Conservation (phyloP, 2,113 vertebrate species). For the Coryphaenoides rupestris region DNA sequence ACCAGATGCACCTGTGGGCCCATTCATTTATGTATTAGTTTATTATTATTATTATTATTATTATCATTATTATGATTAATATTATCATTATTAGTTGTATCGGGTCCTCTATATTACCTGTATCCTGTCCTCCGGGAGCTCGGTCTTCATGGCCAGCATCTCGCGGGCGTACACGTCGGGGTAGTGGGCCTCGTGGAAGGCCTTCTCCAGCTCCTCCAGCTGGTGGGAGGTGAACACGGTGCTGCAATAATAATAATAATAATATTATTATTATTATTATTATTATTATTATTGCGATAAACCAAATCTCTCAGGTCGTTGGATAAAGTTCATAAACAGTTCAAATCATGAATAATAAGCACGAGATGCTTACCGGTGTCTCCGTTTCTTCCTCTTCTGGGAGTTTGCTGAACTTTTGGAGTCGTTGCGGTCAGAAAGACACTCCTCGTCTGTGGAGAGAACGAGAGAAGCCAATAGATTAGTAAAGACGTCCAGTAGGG, state of each 20-base stretch:
- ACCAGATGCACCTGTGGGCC: too few relatives aligned
- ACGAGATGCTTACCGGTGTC: constrained; percentile 87
- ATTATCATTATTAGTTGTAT: not conserved
- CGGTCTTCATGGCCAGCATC: constrained; percentile 93
- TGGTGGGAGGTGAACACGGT: constrained; percentile 94
- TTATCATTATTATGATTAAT: not conserved
- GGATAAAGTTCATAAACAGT: too few relatives aligned
- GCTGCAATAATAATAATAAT: constrained; percentile 59
- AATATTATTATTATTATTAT: not conserved
- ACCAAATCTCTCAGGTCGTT: too few relatives aligned
- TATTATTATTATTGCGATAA: too few relatives aligned
- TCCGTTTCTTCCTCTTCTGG: constrained; percentile 87
- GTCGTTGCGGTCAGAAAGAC: constrained; percentile 78
- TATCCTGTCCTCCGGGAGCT: constrained; percentile 92
- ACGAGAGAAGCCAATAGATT: too few relatives aligned
- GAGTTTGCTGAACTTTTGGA: constrained; percentile 69
- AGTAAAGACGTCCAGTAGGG: not conserved
- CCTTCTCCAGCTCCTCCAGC: constrained; percentile 94
- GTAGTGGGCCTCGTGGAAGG: constrained; percentile 93
- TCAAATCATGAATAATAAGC: too few relatives aligned
- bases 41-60: not conserved
- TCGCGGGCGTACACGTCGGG: constrained; percentile 93
- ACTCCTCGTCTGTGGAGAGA: constrained; percentile 80
- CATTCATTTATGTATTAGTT: too few relatives aligned
- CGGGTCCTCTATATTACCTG: constrained; percentile 71